phyloP scores from a whole-genome alignment of 2,797 vertebrate genomes.

The Sebastes vulpes region DNA sequence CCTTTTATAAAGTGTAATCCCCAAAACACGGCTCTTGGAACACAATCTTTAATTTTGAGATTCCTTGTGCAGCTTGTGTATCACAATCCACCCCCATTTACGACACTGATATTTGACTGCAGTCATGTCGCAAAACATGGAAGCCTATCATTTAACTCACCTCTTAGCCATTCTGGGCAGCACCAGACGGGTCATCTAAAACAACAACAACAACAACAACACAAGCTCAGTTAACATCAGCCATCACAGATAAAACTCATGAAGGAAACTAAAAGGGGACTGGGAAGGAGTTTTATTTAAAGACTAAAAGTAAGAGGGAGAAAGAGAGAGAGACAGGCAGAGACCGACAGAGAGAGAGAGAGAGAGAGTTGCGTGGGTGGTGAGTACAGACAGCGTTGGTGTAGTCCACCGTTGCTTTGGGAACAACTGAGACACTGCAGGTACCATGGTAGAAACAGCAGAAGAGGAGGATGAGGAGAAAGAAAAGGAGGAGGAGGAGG shows the following conservation, averaged over 20 bases:
- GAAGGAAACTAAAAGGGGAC: background rate
- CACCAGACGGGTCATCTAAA: slow-evolving; percentile 95
- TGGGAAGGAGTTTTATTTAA: slow-evolving; percentile 4
- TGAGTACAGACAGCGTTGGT: slow-evolving; percentile 82
- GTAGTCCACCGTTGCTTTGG: slow-evolving; percentile 86
- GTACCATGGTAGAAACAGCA: slow-evolving; percentile 67
- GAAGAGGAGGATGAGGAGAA: slow-evolving; percentile 39
- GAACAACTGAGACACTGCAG: slow-evolving; percentile 85
- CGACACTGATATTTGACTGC: slow-evolving; percentile 31
- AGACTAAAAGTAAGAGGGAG: slow-evolving; percentile 49
- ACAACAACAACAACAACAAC: slow-evolving; percentile 20
- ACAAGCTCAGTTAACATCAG: slow-evolving; percentile 10
- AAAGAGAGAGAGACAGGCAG: slow-evolving; percentile 32
- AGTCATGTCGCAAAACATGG: slow-evolving; percentile 64
- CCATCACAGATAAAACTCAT: background rate
- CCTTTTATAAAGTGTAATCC: background rate
- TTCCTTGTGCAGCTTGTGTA: background rate
- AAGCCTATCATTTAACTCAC: slow-evolving; percentile 84
- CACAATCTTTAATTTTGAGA: background rate
- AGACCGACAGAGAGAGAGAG: background rate
- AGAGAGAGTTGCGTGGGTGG: slow-evolving; percentile 79
- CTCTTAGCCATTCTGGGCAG: slow-evolving; percentile 95
- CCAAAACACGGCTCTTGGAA: background rate
- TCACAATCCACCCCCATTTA: background rate
- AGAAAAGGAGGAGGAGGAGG: background rate